Evolutionary conservation across 2,797 vertebrate species (phyloP).

Genomic region (Anabacerthia variegaticeps): DNA sequence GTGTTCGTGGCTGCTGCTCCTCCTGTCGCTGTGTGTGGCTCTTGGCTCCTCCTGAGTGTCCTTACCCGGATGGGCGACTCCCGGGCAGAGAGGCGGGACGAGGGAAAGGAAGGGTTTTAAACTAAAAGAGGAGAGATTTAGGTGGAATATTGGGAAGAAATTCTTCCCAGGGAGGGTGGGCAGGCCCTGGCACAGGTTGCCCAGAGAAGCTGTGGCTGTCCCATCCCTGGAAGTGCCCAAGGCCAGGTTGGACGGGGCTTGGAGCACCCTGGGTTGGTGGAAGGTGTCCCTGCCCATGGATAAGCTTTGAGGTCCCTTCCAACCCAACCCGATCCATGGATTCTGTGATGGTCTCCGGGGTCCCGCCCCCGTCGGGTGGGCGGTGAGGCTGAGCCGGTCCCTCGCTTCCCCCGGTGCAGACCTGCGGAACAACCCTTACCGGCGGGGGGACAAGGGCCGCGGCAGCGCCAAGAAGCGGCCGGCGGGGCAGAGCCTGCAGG

Average conservation of each 20-base stretch:
- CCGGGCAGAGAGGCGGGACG: neutral
- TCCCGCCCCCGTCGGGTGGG: rapidly evolving
- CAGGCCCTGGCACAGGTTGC: neutral
- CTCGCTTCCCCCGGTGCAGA: conserved; percentile 68
- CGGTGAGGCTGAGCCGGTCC: neutral
- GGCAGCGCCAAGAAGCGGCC: conserved; percentile 85
- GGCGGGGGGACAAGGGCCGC: conserved; percentile 83
- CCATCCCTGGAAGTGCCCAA: neutral
- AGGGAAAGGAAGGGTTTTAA: neutral
- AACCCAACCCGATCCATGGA: rapidly evolving
- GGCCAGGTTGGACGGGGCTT: rapidly evolving
- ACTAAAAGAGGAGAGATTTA: neutral
- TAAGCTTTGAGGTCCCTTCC: neutral
- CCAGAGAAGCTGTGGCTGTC: neutral
- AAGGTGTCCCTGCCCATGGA: rapidly evolving
- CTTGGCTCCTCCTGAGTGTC: neutral
- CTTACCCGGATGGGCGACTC: rapidly evolving
- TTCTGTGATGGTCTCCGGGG: rapidly evolving
- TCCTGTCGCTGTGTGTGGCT: rapidly evolving
- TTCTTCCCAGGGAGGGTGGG: neutral
- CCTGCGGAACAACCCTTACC: conserved; percentile 91
- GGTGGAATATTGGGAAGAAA: neutral
- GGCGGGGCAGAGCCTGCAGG: conserved; percentile 81
- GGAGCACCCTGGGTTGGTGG: neutral
- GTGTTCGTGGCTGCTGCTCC: neutral